Evolutionary conservation across 2,888 invertebrate genomes (phyloP), one percentile per base, ranked within the genome.

Genomic region (Lysandra coridon): DNA sequence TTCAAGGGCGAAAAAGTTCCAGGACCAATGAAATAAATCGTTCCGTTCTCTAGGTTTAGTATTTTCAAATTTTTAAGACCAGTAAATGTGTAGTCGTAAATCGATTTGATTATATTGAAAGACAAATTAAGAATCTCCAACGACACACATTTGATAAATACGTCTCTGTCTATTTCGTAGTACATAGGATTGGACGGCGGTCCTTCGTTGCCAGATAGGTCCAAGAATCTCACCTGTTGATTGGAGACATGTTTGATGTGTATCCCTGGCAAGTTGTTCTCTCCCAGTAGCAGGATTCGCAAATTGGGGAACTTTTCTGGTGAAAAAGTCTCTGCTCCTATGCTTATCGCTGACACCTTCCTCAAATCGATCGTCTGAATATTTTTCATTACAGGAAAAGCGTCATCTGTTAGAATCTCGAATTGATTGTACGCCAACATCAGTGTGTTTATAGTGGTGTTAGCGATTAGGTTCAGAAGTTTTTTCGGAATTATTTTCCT

Each of bases 361-460:
- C 95, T 91, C 73, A 96, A 88, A 86, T 96, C 95, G 73, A 96
- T 84, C 0, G 93, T 83, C 84, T 94, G 90, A 79, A 96, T 87
- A 80, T 95, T 94, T 0, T 90, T 87, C 95, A 96, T 96, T 73
- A 79, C 80, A 1, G 96, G 95, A 85, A 96, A 96, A 4, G 89
- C 87, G n/a, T 93, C 88, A 12, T 93, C 89, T 14, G 85, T 84
- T 7, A 96, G 91, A 1, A 91, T 85, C 88, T 95, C 95, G 83
- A 96, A 96, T 83, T 95, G 95, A 84, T 96, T 96, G 78, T 92
- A 87, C 0, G 95, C 90, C 69, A 96, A 84, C 79, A 89, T 90
- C 73, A 96, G 86, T 76, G 88, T 87, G 49, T 89, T 92, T 69
- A 96, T 91, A 2, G 93, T 95, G 0, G 95, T 92, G 23, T 91